Percentiles rank a stretch among this genome's conserved stretches.
Evolutionary conservation across 2,888 invertebrate genomes (phyloP).

Genomic region (Abrostola triplasia): DNA sequence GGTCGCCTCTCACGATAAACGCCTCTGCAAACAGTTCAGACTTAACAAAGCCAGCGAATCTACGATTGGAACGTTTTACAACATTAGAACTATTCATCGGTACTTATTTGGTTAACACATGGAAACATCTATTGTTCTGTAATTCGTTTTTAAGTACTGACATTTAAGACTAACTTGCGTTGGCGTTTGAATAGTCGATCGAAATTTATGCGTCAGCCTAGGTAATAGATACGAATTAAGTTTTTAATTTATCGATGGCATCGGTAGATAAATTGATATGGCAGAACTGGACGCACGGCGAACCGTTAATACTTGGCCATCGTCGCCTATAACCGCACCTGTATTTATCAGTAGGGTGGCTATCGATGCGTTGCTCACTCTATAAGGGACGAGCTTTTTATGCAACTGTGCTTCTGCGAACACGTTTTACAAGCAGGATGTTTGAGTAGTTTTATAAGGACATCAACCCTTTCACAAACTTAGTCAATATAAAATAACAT

Average conservation of each 20-base stretch:
- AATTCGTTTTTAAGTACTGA: conserved; percentile 58
- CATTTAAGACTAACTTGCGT: conserved; percentile 53
- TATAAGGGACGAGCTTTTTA: conserved; percentile 50
- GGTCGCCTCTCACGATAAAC: conserved; percentile 81
- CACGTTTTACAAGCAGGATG: conserved; percentile 40
- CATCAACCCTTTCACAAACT: conserved; percentile 43
- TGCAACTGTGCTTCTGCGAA: conserved; percentile 34
- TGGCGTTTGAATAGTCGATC: conserved; percentile 32
- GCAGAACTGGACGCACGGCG: conserved; percentile 35
- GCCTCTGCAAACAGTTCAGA: conserved; percentile 67
- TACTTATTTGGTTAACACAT: conserved; percentile 62
- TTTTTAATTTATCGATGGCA: conserved; percentile 36
- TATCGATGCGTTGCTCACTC: conserved; percentile 52
- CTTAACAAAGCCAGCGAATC: conserved; percentile 61
- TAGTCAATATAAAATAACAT: conserved; percentile 33
- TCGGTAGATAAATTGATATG: conserved; percentile 34
- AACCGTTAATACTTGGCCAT: conserved; percentile 37
- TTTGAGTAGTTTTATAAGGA: conserved; percentile 39
- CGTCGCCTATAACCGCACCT: conserved; percentile 44
- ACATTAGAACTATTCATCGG: conserved; percentile 53
- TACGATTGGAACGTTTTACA: conserved; percentile 59
- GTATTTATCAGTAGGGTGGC: conserved; percentile 50
- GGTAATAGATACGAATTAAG: conserved; percentile 41
- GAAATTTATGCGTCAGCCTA: conserved; percentile 31
- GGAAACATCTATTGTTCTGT: conserved; percentile 62